phyloP scores from a whole-genome alignment of 64 coral and sea anemone species.

The Anthopleura sola region DNA sequence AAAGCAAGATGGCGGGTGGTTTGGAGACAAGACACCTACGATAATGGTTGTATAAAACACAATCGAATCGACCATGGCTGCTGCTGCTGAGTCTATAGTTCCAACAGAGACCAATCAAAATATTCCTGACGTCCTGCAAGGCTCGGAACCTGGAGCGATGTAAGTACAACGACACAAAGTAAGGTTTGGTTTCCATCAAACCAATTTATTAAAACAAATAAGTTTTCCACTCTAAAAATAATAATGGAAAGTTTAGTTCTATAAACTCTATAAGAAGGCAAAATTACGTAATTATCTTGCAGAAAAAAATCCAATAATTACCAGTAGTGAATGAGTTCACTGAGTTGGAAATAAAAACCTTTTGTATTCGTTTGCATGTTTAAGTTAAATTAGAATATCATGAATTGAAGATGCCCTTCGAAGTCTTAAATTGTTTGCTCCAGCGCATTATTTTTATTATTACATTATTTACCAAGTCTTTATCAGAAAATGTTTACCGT shows the following conservation, averaged over 20 bases:
- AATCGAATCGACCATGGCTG: constrained; percentile 25
- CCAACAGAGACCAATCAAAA: constrained; percentile 23
- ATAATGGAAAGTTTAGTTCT: not conserved
- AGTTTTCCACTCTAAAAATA: not conserved
- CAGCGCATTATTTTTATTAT: too few species aligned
- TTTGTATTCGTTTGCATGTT: not conserved
- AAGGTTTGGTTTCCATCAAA: not conserved
- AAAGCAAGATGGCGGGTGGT: not conserved
- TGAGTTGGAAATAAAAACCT: not conserved
- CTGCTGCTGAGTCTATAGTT: constrained; percentile 19
- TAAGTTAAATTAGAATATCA: too few species aligned
- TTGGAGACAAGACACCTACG: not conserved
- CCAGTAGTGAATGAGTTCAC: too few species aligned
- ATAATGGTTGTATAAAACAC: not conserved
- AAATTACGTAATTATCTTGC: not conserved
- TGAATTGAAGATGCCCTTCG: too few species aligned
- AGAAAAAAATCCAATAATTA: not conserved
- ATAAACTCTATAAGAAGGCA: not conserved
- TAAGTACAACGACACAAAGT: not conserved
- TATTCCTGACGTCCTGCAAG: constrained; percentile 41
- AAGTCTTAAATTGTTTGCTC: too few species aligned
- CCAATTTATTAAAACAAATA: not conserved
- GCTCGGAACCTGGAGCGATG: constrained; percentile 59
- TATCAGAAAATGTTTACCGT: too few species aligned
- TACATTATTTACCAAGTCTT: too few species aligned